phyloP scores from a whole-genome alignment of 2,113 vertebrate species.

The Boleophthalmus pectinirostris region DNA sequence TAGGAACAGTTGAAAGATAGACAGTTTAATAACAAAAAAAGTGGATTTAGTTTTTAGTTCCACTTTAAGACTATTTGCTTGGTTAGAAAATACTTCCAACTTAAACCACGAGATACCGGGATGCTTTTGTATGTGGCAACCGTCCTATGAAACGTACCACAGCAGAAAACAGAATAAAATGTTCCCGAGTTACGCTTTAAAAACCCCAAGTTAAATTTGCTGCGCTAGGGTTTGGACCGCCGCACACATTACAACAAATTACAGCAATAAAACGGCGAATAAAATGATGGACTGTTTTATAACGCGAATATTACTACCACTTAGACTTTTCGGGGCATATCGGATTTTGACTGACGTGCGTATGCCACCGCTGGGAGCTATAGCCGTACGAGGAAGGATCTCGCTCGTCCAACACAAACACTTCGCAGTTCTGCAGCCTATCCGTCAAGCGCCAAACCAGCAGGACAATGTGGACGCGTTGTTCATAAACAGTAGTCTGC shows the following conservation, averaged over 20 bases:
- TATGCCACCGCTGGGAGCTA: neutral
- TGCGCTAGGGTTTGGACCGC: neutral
- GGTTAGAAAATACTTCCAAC: too few relatives aligned
- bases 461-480: slow-evolving; percentile 8
- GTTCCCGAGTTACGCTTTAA: neutral
- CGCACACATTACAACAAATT: neutral
- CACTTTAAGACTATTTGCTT: too few relatives aligned
- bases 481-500: slow-evolving; percentile 40
- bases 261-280: neutral
- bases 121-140: too few relatives aligned
- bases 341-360: slow-evolving; percentile 1
- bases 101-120: too few relatives aligned
- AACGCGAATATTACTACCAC: neutral
- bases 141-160: too few relatives aligned
- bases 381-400: neutral
- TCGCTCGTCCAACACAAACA: neutral
- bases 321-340: neutral
- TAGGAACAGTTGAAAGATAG: too few relatives aligned
- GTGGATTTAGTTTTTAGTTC: too few relatives aligned
- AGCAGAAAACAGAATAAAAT: neutral
- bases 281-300: slow-evolving; percentile 11
- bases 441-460: neutral
- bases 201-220: neutral
- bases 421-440: slow-evolving; percentile 9
- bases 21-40: too few relatives aligned